These are phyloP conservation scores for Polyergus mexicanus DNA, from an alignment of 1,140 invertebrate species.

Conservation along the genomic window DNA sequence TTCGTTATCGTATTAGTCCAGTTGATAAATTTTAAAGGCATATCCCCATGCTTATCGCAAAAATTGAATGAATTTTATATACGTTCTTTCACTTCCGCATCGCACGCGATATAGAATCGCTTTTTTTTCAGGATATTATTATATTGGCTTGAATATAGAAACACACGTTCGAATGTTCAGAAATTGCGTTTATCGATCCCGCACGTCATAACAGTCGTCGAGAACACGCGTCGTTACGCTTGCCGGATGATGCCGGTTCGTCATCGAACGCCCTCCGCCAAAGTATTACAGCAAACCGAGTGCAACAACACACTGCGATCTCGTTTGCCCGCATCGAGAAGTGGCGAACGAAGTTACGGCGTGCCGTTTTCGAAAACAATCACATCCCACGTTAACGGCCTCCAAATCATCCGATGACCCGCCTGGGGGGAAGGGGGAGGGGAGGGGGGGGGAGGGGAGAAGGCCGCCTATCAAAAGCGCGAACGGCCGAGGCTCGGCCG, in stretches of 20 bases:
- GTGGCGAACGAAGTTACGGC: constrained; percentile 63
- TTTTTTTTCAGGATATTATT: not conserved
- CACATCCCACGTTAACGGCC: constrained; percentile 61
- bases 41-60: not conserved
- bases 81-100: not conserved
- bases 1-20: not conserved
- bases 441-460: too few relatives aligned
- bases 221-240: constrained; percentile 38
- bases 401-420: constrained; percentile 62
- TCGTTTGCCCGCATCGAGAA: constrained; percentile 61
- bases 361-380: constrained; percentile 63
- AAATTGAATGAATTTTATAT: not conserved
- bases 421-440: not conserved
- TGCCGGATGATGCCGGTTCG: constrained; percentile 12
- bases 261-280: constrained; percentile 30
- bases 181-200: constrained; percentile 31
- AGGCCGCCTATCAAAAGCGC: constrained; percentile 45
- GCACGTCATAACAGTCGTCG: constrained; percentile 35
- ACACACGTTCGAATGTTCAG: constrained; percentile 16
- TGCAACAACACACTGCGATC: constrained; percentile 46
- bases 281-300: constrained; percentile 52
- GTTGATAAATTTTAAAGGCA: constrained; percentile 23
- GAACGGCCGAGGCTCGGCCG: constrained; percentile 42
- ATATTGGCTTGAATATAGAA: not conserved
- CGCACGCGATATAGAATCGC: not conserved